Percentiles rank a stretch among this genome's conserved stretches.
These are phyloP conservation scores for Teleogryllus oceanicus DNA, from an alignment of 2,888 invertebrate species.

Conservation along the genomic window DNA sequence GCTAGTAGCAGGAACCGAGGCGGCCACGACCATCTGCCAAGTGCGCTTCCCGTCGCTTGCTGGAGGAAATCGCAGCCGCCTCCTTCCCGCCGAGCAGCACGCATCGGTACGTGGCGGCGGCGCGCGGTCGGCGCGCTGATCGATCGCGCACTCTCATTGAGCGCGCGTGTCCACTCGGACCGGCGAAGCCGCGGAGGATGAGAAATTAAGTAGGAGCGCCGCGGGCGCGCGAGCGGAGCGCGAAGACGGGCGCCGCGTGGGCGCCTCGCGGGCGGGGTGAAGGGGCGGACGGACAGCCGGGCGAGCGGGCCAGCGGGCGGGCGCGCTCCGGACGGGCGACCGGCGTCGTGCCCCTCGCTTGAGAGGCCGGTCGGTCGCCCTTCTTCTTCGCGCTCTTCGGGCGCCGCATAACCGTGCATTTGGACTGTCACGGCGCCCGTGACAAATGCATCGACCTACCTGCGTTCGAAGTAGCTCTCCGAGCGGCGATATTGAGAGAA, in stretches of 20 bases:
- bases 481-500: conserved; percentile 6
- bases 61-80: too few species aligned
- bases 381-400: neutral
- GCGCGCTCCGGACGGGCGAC: neutral
- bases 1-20: too few species aligned
- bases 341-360: neutral
- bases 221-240: neutral
- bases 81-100: too few species aligned
- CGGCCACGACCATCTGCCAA: too few species aligned
- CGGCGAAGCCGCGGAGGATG: neutral
- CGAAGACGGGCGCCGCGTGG: too few species aligned
- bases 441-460: conserved; percentile 4
- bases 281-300: neutral
- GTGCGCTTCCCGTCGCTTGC: too few species aligned
- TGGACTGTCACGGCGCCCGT: neutral
- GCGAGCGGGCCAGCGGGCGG: neutral
- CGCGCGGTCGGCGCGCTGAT: neutral
- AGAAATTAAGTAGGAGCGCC: neutral
- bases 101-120: neutral
- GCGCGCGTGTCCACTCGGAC: neutral
- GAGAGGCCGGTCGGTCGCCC: neutral
- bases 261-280: neutral
- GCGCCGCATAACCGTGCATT: neutral
- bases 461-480: neutral
- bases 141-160: conserved; percentile 18